phyloP scores from a whole-genome alignment of 2,888 invertebrate genomes.

The Stramonita haemastoma region DNA sequence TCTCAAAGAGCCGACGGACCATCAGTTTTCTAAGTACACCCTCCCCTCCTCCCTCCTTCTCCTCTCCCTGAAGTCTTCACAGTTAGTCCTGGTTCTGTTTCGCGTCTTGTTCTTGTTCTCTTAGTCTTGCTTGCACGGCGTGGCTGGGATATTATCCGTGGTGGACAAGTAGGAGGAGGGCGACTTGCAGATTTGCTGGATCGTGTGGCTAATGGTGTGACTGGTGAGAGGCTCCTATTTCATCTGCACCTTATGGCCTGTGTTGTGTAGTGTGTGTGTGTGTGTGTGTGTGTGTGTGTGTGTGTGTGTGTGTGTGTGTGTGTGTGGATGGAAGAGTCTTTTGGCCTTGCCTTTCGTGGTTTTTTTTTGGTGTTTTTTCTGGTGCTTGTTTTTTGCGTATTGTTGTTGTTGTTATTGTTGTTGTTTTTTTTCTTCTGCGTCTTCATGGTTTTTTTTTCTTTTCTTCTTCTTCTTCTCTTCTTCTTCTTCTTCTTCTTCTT shows the following conservation, averaged over 20 bases:
- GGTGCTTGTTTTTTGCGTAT: neutral
- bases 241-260: slow-evolving; percentile 5
- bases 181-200: slow-evolving; percentile 8
- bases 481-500: too few relatives aligned
- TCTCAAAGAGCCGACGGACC: neutral
- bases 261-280: too few relatives aligned
- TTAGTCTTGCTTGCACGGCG: neutral
- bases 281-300: too few relatives aligned
- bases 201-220: slow-evolving; percentile 29
- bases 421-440: too few relatives aligned
- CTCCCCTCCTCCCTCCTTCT: neutral
- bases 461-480: too few relatives aligned
- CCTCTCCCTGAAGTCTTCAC: neutral
- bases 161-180: neutral
- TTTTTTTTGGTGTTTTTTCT: too few relatives aligned
- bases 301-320: too few relatives aligned
- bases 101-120: neutral
- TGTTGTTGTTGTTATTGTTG: neutral
- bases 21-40: neutral
- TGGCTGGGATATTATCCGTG: neutral
- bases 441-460: too few relatives aligned
- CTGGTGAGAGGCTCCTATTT: neutral
- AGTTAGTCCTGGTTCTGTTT: neutral
- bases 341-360: too few relatives aligned
- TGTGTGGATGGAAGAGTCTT: too few relatives aligned